Conservation (phyloP, 2,797 vertebrate genomes). For the Dryobates pubescens region DNA sequence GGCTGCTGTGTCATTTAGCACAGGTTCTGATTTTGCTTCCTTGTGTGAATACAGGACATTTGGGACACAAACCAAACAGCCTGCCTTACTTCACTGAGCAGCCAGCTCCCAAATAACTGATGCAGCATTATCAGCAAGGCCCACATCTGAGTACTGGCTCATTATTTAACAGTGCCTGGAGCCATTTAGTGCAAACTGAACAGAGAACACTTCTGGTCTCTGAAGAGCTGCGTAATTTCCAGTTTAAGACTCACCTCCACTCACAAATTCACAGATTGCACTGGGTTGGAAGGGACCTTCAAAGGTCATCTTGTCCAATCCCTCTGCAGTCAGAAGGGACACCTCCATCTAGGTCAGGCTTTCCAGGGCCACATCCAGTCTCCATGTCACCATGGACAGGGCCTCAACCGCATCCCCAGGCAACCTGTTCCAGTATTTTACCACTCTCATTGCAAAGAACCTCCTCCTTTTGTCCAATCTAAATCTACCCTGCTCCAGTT, state of each 20-base stretch:
- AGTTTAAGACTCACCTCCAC: not conserved
- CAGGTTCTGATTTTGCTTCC: not conserved
- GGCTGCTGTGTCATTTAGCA: not conserved
- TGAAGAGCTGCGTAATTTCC: not conserved
- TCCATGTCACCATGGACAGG: too few species aligned
- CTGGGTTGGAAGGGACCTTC: too few species aligned
- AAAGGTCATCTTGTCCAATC: too few species aligned
- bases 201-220: not conserved
- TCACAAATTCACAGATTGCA: not conserved
- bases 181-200: not conserved
- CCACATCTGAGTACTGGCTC: not conserved
- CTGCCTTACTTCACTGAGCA: not conserved
- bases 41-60: accelerated
- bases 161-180: not conserved
- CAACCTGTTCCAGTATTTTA: too few species aligned
- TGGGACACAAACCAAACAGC: conserved; percentile 6
- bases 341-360: too few species aligned
- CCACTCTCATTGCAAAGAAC: too few species aligned
- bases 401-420: too few species aligned
- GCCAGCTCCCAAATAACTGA: not conserved
- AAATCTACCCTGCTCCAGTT: too few species aligned
- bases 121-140: not conserved
- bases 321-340: too few species aligned
- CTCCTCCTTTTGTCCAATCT: too few species aligned
- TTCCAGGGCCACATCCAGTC: too few species aligned